Conservation (phyloP, 2,888 invertebrate genomes). For the Chalcis sispes region DNA sequence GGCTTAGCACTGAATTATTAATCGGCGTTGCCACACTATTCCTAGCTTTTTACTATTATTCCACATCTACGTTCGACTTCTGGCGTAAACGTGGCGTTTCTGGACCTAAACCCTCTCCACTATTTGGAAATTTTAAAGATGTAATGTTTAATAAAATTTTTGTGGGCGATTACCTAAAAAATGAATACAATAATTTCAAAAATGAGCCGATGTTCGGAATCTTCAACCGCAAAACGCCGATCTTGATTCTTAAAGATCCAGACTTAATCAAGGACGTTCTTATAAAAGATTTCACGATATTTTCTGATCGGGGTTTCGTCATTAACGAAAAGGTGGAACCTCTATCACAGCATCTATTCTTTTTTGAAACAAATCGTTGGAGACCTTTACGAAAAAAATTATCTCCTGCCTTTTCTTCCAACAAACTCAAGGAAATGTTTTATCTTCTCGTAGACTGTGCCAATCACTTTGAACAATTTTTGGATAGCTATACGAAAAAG, state of each 20-base stretch:
- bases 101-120: conserved; percentile 71
- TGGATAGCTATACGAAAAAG: conserved; percentile 58
- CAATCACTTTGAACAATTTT: conserved; percentile 67
- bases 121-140: conserved; percentile 75
- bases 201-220: conserved; percentile 62
- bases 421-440: conserved; percentile 77
- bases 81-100: conserved; percentile 74
- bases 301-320: conserved; percentile 61
- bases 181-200: conserved; percentile 66
- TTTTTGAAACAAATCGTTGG: conserved; percentile 74
- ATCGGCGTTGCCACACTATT: not conserved
- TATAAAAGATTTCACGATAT: conserved; percentile 63
- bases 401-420: conserved; percentile 77
- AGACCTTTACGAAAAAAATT: conserved; percentile 74
- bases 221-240: conserved; percentile 59
- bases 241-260: conserved; percentile 62
- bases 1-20: not conserved
- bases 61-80: conserved; percentile 72
- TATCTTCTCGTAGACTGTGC: conserved; percentile 71
- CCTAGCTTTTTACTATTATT: conserved; percentile 66
- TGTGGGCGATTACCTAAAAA: conserved; percentile 69
- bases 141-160: conserved; percentile 68
- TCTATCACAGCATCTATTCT: conserved; percentile 71
- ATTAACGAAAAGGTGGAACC: conserved; percentile 66
- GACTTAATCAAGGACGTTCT: conserved; percentile 64